Conservation (phyloP, 2,888 invertebrate genomes). For the Cosmia pyralina region DNA sequence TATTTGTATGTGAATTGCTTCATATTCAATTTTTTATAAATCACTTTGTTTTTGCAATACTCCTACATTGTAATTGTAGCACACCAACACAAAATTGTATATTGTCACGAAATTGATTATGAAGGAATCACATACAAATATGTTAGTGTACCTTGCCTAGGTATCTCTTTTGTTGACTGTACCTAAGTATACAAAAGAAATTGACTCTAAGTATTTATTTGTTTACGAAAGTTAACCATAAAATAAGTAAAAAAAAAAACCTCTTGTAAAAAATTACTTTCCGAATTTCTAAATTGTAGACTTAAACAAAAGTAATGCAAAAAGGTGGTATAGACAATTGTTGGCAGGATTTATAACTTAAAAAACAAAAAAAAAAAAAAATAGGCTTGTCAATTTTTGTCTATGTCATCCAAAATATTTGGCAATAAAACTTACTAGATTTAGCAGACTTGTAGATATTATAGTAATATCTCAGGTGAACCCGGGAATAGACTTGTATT, state of each 20-base stretch:
- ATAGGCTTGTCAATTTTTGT: not conserved
- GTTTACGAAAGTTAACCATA: slow-evolving; percentile 56
- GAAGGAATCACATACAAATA: too few species aligned
- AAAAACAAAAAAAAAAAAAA: not conserved
- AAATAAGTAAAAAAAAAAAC: slow-evolving; percentile 21
- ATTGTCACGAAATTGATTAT: too few species aligned
- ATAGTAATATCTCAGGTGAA: slow-evolving; percentile 45
- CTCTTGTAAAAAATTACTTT: slow-evolving; percentile 9
- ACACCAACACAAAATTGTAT: too few species aligned
- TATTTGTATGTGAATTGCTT: too few species aligned
- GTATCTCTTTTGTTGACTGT: too few species aligned
- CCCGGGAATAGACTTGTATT: slow-evolving; percentile 32
- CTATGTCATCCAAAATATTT: slow-evolving; percentile 20
- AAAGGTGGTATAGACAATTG: not conserved
- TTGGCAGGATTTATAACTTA: not conserved
- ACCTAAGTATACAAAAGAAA: slow-evolving; percentile 22
- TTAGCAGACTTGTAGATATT: slow-evolving; percentile 55
- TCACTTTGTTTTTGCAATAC: too few species aligned
- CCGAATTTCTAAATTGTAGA: slow-evolving; percentile 41
- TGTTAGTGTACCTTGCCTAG: too few species aligned
- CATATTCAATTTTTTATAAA: too few species aligned
- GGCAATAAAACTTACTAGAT: slow-evolving; percentile 56
- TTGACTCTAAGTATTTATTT: slow-evolving; percentile 55
- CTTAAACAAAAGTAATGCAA: not conserved
- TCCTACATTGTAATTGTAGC: too few species aligned